Evolutionary conservation across 2,888 invertebrate genomes (phyloP), one percentile per base, ranked within the genome.

Genomic region (Ormyrus rosae): DNA sequence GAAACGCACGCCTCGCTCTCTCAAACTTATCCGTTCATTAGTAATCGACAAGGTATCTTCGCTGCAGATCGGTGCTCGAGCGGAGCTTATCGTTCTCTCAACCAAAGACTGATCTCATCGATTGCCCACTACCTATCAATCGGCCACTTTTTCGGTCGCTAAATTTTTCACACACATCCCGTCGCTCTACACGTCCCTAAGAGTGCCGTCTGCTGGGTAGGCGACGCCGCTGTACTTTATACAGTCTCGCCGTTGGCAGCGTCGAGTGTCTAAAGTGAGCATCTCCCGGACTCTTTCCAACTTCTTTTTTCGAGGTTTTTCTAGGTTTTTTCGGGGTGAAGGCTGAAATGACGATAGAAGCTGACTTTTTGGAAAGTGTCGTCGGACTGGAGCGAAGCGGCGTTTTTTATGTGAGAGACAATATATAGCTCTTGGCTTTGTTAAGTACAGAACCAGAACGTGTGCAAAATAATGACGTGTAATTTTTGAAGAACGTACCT

Each of bases 81-180:
- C 46, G 11, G 64, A 5, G 55, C 72, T 73, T 77, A 81, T 77
- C 81, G 70, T 81, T 78, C 81, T 80, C 80, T 84, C 83, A 85
- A 83, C 83, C 84, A 83, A 84, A 81, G 78, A 83, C 84, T 84
- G 85, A 85, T 83, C 83, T 75, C 83, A 87, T 87, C 84, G 86
- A 86, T 86, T 83, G 63, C 11, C 56, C 48, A 13, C 13, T 83
- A 84, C 81, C 82, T 87, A 87, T 87, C 87, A 87, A 88, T 89
- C 88, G 87, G 85, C 82, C 85, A 86, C 86, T 86, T 84, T 84
- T 84, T 77, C 83, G 81, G 84, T 89, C 90, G 87, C 19, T 89
- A 90, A 90, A 89, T 90, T 89, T 88, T 75, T 86, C 88, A 87
- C 89, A 89, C 89, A 89, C 73, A 71, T 71, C 34, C 58, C n/a